Evolutionary conservation across 92 coral and sea anemone genomes (phyloP), one percentile per base, ranked within the genome.

Genomic region (Porites cylindrica): DNA sequence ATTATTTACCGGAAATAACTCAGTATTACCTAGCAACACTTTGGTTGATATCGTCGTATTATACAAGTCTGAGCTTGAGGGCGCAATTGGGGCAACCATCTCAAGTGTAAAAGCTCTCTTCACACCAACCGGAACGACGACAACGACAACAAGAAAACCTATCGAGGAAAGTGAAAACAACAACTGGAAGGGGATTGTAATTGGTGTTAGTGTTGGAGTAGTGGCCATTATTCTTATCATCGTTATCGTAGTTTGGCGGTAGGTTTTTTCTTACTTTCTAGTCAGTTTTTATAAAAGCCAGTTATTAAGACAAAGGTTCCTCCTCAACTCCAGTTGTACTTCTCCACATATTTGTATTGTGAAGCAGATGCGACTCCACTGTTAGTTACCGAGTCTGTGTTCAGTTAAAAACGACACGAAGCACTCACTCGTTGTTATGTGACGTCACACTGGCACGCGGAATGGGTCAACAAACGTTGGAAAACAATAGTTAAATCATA

Each of bases 11-110:
- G 66, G 76, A 19, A 62, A 78, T 38, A 1, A 4, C 59, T 78
- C 82, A 4, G 85, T 81, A 10, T 51, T 81, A 14, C 85, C 76
- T 23, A 43, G 75, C 76, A 29, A 7, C 51, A 70, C 85, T 1
- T 12, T 81, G 50, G 19, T 21, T 10, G 26, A 13, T 21, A 70
- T 81, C 32, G 6, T 81, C 18, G 47, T 10, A 8, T 8, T 14
- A 32, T 13, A 53, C 76, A 81, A 81, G 67, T 16, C 63, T 10
- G 85, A 17, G 50, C 65, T 81, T 26, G 85, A 81, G 76, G 24
- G 32, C 26, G 75, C 66, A 17, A 67, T 81, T 66, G 85, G 76
- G 3, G 66, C 62, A 6, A 81, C 23, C 76, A 81, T 81, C 18
- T 10, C 75, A 9, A 47, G 11, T 24, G 1, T 70, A 20, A 70